Percentiles rank a stretch among this genome's conserved stretches.
Evolutionary conservation across 1,140 invertebrate species (phyloP).

Genomic region (Kradibia gibbosae): DNA sequence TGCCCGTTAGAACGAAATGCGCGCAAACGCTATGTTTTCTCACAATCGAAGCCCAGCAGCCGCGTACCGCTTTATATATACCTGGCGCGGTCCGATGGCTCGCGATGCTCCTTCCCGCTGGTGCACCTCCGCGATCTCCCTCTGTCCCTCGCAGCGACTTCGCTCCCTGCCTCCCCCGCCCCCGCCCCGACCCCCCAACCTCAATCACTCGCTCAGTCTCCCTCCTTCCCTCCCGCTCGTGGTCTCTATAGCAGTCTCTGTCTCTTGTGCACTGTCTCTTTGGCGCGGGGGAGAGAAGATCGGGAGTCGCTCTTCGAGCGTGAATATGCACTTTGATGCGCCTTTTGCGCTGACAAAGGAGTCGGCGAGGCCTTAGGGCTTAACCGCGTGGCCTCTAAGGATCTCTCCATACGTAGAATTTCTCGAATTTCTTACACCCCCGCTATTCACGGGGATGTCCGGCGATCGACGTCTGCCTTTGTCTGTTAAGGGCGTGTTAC

Average conservation of each 20-base stretch:
- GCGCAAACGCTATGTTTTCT: conserved; percentile 23
- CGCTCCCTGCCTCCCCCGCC: neutral
- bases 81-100: neutral
- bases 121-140: neutral
- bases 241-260: neutral
- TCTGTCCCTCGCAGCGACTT: neutral
- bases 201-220: neutral
- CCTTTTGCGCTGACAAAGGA: neutral
- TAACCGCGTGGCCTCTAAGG: neutral
- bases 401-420: neutral
- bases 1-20: neutral
- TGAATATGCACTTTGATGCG: conserved; percentile 8
- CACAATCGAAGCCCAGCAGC: conserved; percentile 48
- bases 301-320: conserved; percentile 1
- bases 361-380: neutral
- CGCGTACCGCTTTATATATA: conserved; percentile 45
- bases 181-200: neutral
- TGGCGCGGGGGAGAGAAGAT: conserved; percentile 36
- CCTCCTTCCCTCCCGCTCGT: conserved; percentile 1
- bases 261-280: conserved; percentile 16
- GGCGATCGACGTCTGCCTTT: no score
- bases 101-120: conserved; percentile 19
- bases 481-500: no score
- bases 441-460: no score
- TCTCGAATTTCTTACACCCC: no score